Evolutionary conservation across 2,797 vertebrate genomes (phyloP).

Genomic region (Enteromius fasciolatus): DNA sequence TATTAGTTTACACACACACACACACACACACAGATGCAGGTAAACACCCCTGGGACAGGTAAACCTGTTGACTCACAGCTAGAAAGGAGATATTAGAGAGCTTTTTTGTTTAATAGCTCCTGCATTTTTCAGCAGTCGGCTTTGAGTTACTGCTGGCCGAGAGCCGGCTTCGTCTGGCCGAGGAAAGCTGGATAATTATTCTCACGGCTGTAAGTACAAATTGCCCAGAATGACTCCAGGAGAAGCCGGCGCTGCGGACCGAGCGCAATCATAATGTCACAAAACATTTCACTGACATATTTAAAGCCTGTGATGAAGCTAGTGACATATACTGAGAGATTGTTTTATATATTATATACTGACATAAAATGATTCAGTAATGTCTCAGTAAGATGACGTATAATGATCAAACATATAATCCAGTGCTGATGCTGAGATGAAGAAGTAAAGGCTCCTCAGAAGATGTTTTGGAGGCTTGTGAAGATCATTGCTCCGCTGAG

Average conservation of each 20-base stretch:
- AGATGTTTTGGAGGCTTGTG: too few relatives aligned
- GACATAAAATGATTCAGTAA: too few relatives aligned
- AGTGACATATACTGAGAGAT: neutral
- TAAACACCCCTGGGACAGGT: conserved; percentile 48
- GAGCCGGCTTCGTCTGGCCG: conserved; percentile 70
- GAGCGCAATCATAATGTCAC: neutral
- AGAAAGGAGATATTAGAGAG: conserved; percentile 69
- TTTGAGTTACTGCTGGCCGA: conserved; percentile 75
- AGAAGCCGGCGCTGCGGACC: conserved; percentile 37
- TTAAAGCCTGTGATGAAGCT: neutral
- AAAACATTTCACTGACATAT: neutral
- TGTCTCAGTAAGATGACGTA: too few relatives aligned
- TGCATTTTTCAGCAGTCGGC: conserved; percentile 77
- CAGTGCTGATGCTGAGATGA: too few relatives aligned
- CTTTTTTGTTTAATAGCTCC: conserved; percentile 78
- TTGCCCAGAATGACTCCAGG: conserved; percentile 67
- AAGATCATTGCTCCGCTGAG: too few relatives aligned
- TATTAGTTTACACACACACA: conserved; percentile 2
- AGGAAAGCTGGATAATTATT: conserved; percentile 75
- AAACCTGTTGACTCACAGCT: conserved; percentile 68
- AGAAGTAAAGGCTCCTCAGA: too few relatives aligned
- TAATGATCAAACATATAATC: too few relatives aligned
- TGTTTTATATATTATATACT: too few relatives aligned
- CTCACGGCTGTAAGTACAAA: conserved; percentile 79
- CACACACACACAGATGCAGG: conserved; percentile 10